phyloP scores from a whole-genome alignment of 2,888 invertebrate genomes.

The Lycia hirtaria region DNA sequence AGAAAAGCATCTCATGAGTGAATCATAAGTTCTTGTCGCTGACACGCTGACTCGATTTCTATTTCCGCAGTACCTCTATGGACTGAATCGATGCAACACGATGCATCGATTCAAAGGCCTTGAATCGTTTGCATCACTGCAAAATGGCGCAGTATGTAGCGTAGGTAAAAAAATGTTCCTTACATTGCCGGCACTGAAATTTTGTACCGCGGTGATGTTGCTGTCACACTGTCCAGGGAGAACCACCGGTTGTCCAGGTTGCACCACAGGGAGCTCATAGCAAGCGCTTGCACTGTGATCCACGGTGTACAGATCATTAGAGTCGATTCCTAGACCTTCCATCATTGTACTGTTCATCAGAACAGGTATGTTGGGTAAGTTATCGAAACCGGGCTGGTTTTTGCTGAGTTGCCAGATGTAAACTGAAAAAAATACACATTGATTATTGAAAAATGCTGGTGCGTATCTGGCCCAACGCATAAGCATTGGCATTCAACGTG shows the following conservation, averaged over 20 bases:
- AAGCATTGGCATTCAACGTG: too few relatives aligned
- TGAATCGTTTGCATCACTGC: too few relatives aligned
- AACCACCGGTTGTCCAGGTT: slow-evolving; percentile 57
- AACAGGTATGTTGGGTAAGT: slow-evolving; percentile 42
- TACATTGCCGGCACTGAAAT: slow-evolving; percentile 60
- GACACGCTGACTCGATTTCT: too few relatives aligned
- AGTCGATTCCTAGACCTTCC: slow-evolving; percentile 46
- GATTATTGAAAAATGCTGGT: too few relatives aligned
- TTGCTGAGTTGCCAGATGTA: slow-evolving; percentile 66
- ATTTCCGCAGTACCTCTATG: too few relatives aligned
- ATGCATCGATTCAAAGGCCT: too few relatives aligned
- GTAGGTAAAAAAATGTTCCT: slow-evolving; percentile 42
- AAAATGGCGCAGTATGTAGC: too few relatives aligned
- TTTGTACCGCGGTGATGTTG: slow-evolving; percentile 54
- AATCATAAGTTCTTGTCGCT: too few relatives aligned
- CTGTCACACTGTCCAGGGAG: slow-evolving; percentile 65
- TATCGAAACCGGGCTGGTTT: slow-evolving; percentile 32
- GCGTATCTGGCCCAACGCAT: too few relatives aligned
- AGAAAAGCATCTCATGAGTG: too few relatives aligned
- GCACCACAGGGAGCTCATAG: slow-evolving; percentile 58
- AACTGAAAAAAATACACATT: slow-evolving; percentile 58
- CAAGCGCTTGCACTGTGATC: slow-evolving; percentile 61
- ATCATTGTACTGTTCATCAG: slow-evolving; percentile 51
- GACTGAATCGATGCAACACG: too few relatives aligned
- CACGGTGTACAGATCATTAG: slow-evolving; percentile 45